Base-by-base conservation (phyloP, 2,888 invertebrate species). In the Platynereis dumerilii region DNA sequence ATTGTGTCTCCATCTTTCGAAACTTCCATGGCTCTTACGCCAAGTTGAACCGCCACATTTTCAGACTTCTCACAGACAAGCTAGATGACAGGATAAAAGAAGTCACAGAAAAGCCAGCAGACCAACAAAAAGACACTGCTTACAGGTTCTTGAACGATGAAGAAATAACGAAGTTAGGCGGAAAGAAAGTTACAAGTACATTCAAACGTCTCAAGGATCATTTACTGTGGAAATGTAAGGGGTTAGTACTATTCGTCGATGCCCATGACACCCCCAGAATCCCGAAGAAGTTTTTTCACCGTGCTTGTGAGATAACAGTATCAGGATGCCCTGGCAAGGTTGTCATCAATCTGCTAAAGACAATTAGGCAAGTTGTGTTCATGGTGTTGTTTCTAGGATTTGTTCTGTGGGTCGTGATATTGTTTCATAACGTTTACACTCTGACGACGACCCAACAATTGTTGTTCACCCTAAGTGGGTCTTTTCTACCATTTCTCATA, bases 381-480 rank as follows among this genome's bases (percentile, higher is more conserved):
- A 80, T 82, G 65, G 77, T 81, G 0, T 65, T 80, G 2, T 82
- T 81, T 66, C 69, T 82, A 0, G 73, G 76, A 56, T 79, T 82
- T 67, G 79, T 82, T 1, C 76, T 80, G 75, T 72, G 80, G 44
- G 78, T 81, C n/a, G 78, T 82, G 34, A 77, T 79, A 76, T 78
- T 79, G 2, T 80, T 80, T 68, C 80, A 78, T 27, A 78, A 78
- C 57, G 74, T 78, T 1, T 73, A 74, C 59, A 61, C 45, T n/a
- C 76, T 82, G 65, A 79, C 81, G 1, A 77, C 80, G n/a, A 79
- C 80, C 28, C 80, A 79, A 74, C 80, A 81, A 57, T 78, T 80
- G 1, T 61, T 82, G 42, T 77, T 81, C 15, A 79, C 80, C 0
- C 66, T 80, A 27, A 79, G 78, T 0, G 78, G 80, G 0, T 81